phyloP scores from a whole-genome alignment of 2,888 invertebrate genomes.

The Scaptomyza cyrtandrae region DNA sequence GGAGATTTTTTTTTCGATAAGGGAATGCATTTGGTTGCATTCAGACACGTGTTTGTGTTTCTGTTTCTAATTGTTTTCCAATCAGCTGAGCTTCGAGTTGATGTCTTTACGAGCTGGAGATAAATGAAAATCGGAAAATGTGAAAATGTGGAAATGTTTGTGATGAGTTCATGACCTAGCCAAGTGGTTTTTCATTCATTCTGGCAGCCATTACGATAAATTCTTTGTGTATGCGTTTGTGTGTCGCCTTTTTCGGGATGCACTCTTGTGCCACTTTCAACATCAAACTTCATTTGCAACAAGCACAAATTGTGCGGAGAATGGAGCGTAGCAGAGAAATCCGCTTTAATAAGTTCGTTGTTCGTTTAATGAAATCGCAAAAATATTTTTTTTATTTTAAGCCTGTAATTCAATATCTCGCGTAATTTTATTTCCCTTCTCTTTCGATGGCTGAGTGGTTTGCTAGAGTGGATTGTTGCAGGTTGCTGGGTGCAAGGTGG shows the following conservation, averaged over 20 bases:
- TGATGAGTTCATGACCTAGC: conserved; percentile 29
- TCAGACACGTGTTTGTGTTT: conserved; percentile 31
- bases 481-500: background rate
- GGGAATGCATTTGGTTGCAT: background rate
- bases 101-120: conserved; percentile 16
- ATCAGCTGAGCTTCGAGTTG: conserved; percentile 5
- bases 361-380: conserved; percentile 75
- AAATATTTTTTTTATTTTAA: conserved; percentile 77
- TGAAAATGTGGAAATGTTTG: background rate
- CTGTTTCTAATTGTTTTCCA: conserved; percentile 33
- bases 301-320: conserved; percentile 37
- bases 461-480: background rate
- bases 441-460: background rate
- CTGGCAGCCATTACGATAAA: conserved; percentile 2
- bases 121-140: background rate
- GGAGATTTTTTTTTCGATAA: background rate
- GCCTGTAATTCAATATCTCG: conserved; percentile 76
- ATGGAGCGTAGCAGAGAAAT: conserved; percentile 20
- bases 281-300: conserved; percentile 50
- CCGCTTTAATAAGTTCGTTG: conserved; percentile 66
- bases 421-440: conserved; percentile 71
- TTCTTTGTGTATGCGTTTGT: background rate
- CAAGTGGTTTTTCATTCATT: conserved; percentile 1
- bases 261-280: conserved; percentile 19
- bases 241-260: background rate